These are phyloP conservation scores for Drosophila jambulina DNA, from an alignment of 1,140 invertebrate species.

Conservation along the genomic window DNA sequence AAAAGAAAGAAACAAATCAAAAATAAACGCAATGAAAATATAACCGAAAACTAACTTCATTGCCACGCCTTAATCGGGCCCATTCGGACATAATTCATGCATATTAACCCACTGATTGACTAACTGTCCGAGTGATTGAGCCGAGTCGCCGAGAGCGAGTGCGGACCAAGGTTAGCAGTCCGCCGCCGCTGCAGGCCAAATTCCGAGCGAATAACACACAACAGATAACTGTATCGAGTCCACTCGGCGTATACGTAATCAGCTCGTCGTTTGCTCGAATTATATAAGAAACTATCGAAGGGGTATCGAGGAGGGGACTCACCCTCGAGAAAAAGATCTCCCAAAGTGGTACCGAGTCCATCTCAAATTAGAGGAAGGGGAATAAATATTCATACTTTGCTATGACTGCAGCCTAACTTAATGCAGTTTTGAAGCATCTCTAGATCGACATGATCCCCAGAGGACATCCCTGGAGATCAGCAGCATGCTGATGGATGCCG, in stretches of 20 bases:
- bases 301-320: not conserved
- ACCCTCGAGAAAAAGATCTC: not conserved
- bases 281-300: not conserved
- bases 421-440: not conserved
- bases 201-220: slow-evolving; percentile 2
- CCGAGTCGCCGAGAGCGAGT: slow-evolving; percentile 15
- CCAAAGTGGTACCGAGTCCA: not conserved
- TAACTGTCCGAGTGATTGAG: slow-evolving; percentile 24
- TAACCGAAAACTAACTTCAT: slow-evolving; percentile 10
- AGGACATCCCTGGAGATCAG: too few species aligned
- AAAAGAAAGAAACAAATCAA: not conserved
- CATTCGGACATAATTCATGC: slow-evolving; percentile 36
- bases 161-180: slow-evolving; percentile 61
- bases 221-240: slow-evolving; percentile 14
- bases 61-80: slow-evolving; percentile 35
- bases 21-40: slow-evolving; percentile 1
- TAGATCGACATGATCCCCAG: slow-evolving; percentile 88
- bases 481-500: too few species aligned
- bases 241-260: slow-evolving; percentile 48
- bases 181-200: slow-evolving; percentile 50
- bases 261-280: not conserved
- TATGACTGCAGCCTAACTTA: not conserved
- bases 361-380: not conserved
- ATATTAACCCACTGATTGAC: slow-evolving; percentile 45
- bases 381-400: not conserved